Evolutionary conservation across 2,888 invertebrate species (phyloP).

Genomic region (Gastrophysa polygoni): DNA sequence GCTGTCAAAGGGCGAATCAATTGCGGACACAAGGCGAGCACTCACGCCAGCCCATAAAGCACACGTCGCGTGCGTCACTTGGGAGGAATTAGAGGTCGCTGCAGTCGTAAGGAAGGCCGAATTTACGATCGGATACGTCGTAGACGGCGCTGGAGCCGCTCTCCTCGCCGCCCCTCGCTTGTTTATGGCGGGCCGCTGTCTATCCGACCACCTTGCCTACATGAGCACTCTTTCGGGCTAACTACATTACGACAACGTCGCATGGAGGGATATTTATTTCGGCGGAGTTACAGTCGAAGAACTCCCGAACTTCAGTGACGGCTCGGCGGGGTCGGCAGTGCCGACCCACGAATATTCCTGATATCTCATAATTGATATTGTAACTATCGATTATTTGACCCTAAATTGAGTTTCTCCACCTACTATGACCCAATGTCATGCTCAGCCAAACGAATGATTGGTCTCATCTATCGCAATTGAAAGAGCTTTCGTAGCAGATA

Average conservation of each 20-base stretch:
- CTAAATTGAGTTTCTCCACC: no score
- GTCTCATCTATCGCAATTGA: no score
- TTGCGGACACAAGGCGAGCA: slow-evolving; percentile 38
- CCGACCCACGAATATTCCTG: no score
- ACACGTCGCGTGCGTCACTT: slow-evolving; percentile 57
- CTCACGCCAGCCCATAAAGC: slow-evolving; percentile 58
- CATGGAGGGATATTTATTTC: slow-evolving; percentile 40
- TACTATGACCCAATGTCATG: no score
- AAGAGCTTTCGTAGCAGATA: no score
- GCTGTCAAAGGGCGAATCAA: no score
- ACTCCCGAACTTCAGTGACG: slow-evolving; percentile 22
- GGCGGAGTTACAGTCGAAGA: slow-evolving; percentile 29
- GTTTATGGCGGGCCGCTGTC: slow-evolving; percentile 44
- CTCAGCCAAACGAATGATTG: no score
- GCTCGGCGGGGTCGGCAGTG: no score
- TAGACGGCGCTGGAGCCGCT: slow-evolving; percentile 53
- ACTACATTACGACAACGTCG: slow-evolving; percentile 39
- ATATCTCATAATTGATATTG: no score
- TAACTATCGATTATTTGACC: no score
- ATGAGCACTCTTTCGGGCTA: slow-evolving; percentile 37
- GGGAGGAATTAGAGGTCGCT: slow-evolving; percentile 58
- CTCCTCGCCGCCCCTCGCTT: slow-evolving; percentile 46
- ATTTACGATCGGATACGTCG: slow-evolving; percentile 55
- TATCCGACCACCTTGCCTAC: slow-evolving; percentile 38
- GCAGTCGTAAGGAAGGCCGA: slow-evolving; percentile 56